Evolutionary conservation across 2,113 vertebrate genomes (phyloP), one percentile per base, ranked within the genome.

Genomic region (Halcyon senegalensis): DNA sequence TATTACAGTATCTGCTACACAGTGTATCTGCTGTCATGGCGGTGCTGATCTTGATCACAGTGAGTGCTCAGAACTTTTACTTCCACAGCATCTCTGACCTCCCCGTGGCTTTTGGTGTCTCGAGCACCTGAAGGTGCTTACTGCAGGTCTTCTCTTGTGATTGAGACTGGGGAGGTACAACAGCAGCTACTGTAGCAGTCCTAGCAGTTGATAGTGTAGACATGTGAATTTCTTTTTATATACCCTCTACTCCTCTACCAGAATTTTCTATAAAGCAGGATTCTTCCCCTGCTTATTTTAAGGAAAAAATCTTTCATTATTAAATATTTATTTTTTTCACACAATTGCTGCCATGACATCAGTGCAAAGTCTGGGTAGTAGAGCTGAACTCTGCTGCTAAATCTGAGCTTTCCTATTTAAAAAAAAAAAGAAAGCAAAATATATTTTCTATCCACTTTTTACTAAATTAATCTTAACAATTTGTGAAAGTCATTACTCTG

Each of bases 1-100:
- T 46, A 3, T 39, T 43, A 5, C 3, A 10, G 10, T 59, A 50
- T 35, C 59, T 76, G 48, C 56, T 44, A 55, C 23, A 2, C 1
- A 2, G 12, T 37, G 35, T 16, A 33, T 55, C 46, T 67, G 51
- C 41, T 23, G 1, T 12, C 0, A 0, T 58, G 30, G 18, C 21
- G 11, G 67, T 41, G 58, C 66, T 72, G 37, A 13, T 60, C n/a
- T 66, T 79, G 48, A 10, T 69, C 43, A 13, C 0, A 4, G 35
- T 8, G 18, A 20, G 41, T 1, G 2, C 60, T 87, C 56, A 13
- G 81, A 37, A 16, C 14, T 88, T 68, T 31, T 48, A 5, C 33
- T 60, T n/a, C 41, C 0, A 0, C 21, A 12, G 25, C 43, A 15
- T 5, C 53, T 53, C 50, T n/a, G 74, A 85, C 51, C 46, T 75